Percentiles rank a stretch among this genome's conserved stretches.
Evolutionary conservation across 2,888 invertebrate species (phyloP).

Genomic region (Tipula vernalis): DNA sequence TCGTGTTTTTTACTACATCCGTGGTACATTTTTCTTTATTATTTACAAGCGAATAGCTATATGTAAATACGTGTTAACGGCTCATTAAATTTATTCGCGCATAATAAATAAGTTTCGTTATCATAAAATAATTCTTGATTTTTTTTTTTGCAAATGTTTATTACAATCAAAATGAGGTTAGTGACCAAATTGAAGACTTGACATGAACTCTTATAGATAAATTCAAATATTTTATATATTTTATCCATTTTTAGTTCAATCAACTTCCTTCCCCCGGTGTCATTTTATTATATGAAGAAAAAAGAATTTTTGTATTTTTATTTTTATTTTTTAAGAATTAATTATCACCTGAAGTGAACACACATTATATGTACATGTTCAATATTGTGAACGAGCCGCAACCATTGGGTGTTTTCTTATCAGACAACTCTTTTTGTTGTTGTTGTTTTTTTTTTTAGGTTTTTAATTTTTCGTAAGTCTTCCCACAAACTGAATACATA

Average conservation of each 20-base stretch:
- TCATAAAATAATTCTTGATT: not conserved
- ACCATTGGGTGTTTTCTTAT: not conserved
- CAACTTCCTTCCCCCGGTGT: not conserved
- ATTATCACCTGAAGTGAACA: not conserved
- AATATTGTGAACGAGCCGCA: not conserved
- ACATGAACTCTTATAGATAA: not conserved
- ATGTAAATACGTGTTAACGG: not conserved
- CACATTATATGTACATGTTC: not conserved
- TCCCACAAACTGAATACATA: conserved; percentile 4
- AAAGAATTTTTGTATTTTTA: not conserved
- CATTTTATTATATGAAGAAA: not conserved
- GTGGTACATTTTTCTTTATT: not conserved
- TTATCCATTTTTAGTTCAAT: conserved; percentile 4
- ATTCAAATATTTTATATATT: not conserved
- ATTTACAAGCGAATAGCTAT: not conserved
- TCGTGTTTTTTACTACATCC: not conserved
- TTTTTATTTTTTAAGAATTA: not conserved
- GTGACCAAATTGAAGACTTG: not conserved
- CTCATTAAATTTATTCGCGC: not conserved
- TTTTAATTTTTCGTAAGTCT: conserved; percentile 1
- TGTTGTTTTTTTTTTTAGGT: not conserved
- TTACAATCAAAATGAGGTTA: not conserved
- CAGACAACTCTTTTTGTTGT: not conserved
- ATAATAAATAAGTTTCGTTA: not conserved
- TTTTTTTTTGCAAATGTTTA: not conserved